Base-by-base conservation (phyloP, 2,888 invertebrate species). In the Nowickia ferox region DNA sequence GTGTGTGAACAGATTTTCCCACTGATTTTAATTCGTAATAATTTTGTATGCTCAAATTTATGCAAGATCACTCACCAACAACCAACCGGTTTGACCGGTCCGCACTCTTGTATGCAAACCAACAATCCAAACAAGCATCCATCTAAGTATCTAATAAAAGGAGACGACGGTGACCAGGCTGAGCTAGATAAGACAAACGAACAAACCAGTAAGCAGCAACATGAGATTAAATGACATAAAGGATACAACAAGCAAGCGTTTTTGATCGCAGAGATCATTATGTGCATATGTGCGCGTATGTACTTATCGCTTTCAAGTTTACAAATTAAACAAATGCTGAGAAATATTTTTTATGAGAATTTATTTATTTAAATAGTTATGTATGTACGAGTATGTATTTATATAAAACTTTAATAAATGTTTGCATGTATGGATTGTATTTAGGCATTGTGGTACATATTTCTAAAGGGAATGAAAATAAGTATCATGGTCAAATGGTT, bases 11-110 rank as follows among this genome's bases (percentile, higher is more conserved):
- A 86, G 65, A 84, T 79, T 82, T 87, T 86, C 84, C 57, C 85
- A 86, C 79, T 84, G 77, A 79, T 82, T 66, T 83, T 38, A 75
- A 66, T 48, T 40, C 15, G 22, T 40, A 55, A 66, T 61, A 83
- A 51, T 40, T 66, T 53, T 55, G 17, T 51, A 51, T 44, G 71
- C 44, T 42, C 71, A 87, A 88, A 88, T 88, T 88, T 88, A 88
- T 88, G 87, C 88, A 87, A 69, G 78, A 82, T 69, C 84, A 84
- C 76, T 72, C 84, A 84, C 72, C 63, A 66, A 75, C 66, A 76
- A 66, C 74, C 51, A 91, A 91, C 91, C 92, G 91, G 91, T 91
- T 88, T 91, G 91, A 92, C 91, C 92, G 90, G 91, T 89, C 90
- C 89, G 87, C 75, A 57, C 48, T 59, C 22, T n/a, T 55, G 51